These are phyloP conservation scores for Corydoras sp. DNA, from an alignment of 2,113 vertebrate species.

Conservation along the genomic window DNA sequence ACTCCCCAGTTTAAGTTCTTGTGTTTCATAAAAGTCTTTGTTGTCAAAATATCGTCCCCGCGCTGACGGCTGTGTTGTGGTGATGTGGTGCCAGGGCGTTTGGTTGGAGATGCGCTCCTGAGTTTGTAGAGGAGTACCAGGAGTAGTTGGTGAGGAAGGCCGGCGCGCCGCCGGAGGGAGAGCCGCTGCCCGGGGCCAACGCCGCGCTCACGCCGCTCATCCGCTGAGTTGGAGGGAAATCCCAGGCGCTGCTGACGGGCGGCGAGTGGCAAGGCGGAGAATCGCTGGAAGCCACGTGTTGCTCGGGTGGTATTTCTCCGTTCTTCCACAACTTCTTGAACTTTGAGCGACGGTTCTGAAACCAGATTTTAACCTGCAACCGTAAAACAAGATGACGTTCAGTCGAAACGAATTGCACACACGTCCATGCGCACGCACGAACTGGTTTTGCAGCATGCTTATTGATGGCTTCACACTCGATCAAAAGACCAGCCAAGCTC, in stretches of 20 bases:
- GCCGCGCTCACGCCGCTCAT: conserved; percentile 67
- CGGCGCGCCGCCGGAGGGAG: conserved; percentile 63
- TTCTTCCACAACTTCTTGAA: conserved; percentile 98
- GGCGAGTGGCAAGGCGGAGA: conserved; percentile 82
- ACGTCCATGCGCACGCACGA: background rate
- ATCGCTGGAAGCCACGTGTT: conserved; percentile 72
- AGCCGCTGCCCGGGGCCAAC: conserved; percentile 71
- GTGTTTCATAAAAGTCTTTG: background rate
- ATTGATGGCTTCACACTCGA: too few species aligned
- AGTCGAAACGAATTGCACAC: background rate
- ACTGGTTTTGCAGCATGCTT: conserved; percentile 2
- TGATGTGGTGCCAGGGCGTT: conserved; percentile 75
- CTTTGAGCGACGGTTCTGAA: conserved; percentile 91
- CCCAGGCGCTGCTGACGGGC: conserved; percentile 74
- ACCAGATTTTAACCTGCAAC: conserved; percentile 89
- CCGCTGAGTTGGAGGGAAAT: conserved; percentile 80
- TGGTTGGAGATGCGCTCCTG: conserved; percentile 74
- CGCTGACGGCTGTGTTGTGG: conserved; percentile 73
- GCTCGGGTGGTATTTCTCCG: conserved; percentile 86
- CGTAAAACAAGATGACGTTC: background rate
- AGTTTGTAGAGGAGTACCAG: conserved; percentile 83
- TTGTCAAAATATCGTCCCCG: conserved; percentile 85
- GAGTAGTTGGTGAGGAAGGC: conserved; percentile 86
- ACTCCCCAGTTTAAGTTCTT: background rate
- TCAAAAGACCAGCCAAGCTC: too few species aligned